These are phyloP conservation scores for Macrobrachium nipponense DNA, from an alignment of 1,140 invertebrate genomes.

Conservation along the genomic window DNA sequence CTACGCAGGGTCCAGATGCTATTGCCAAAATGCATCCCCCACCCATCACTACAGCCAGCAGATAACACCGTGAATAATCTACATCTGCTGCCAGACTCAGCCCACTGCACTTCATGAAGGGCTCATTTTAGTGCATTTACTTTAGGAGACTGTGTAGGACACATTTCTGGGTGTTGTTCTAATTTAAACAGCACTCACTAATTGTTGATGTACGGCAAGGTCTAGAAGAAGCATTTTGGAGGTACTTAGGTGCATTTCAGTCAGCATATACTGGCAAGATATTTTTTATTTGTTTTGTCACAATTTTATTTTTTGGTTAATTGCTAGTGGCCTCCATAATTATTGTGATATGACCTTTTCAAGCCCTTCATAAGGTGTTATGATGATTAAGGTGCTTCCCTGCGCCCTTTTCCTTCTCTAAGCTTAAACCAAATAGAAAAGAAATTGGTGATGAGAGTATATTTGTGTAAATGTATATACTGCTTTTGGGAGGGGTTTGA, in stretches of 20 bases:
- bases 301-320: slow-evolving; percentile 47
- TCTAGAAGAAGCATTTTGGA: slow-evolving; percentile 29
- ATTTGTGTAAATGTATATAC: slow-evolving; percentile 33
- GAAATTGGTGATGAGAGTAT: slow-evolving; percentile 8
- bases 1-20: slow-evolving; percentile 29
- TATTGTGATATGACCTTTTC: slow-evolving; percentile 53
- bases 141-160: slow-evolving; percentile 21
- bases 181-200: neutral
- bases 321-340: slow-evolving; percentile 46
- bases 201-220: slow-evolving; percentile 21
- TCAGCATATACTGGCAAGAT: slow-evolving; percentile 25
- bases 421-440: slow-evolving; percentile 44
- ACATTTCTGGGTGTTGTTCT: slow-evolving; percentile 21
- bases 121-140: slow-evolving; percentile 29
- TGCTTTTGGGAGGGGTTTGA: slow-evolving; percentile 32
- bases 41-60: slow-evolving; percentile 49
- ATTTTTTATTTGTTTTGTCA: slow-evolving; percentile 35
- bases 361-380: slow-evolving; percentile 48
- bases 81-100: slow-evolving; percentile 15
- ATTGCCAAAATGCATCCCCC: slow-evolving; percentile 48
- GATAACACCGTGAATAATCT: slow-evolving; percentile 49
- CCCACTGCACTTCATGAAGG: slow-evolving; percentile 37
- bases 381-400: slow-evolving; percentile 50
- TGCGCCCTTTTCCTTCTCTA: slow-evolving; percentile 34
- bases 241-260: slow-evolving; percentile 37